phyloP scores from a whole-genome alignment of 1,140 invertebrate genomes.

The Eulimnadia texana region DNA sequence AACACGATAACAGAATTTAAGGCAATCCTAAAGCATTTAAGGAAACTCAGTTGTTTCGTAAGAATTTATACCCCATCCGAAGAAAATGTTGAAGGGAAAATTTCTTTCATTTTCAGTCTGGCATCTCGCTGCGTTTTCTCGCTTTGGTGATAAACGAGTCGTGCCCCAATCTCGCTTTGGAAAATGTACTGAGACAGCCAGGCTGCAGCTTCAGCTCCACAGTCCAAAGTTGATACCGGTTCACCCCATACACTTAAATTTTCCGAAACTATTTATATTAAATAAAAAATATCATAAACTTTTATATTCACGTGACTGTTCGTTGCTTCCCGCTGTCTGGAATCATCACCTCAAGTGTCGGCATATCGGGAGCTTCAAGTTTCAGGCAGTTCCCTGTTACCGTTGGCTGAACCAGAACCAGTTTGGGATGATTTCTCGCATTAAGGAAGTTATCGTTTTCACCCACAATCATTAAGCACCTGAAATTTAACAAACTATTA shows the following conservation, averaged over 20 bases:
- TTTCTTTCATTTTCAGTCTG: too few relatives aligned
- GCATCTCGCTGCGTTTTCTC: too few relatives aligned
- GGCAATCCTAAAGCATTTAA: too few relatives aligned
- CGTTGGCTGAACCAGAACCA: constrained; percentile 7
- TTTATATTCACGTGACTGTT: too few relatives aligned
- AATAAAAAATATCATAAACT: too few relatives aligned
- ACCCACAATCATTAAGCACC: background rate
- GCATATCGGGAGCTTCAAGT: constrained; percentile 1
- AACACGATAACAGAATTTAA: too few relatives aligned
- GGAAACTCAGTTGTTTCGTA: too few relatives aligned
- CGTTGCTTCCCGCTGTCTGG: background rate
- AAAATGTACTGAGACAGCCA: constrained; percentile 9
- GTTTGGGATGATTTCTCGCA: constrained; percentile 8
- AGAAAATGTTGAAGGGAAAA: too few relatives aligned
- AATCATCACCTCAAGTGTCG: background rate
- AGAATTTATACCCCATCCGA: too few relatives aligned
- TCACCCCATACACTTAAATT: constrained; percentile 2
- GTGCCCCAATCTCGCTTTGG: background rate
- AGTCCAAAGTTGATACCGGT: background rate
- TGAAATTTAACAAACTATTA: background rate
- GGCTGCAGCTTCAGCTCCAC: background rate
- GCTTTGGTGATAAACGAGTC: constrained; percentile 9
- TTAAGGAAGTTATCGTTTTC: constrained; percentile 14
- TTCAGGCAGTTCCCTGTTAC: constrained; percentile 9
- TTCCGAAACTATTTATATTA: too few relatives aligned